Conservation (phyloP, 2,888 invertebrate species). For the Mamestra brassicae region DNA sequence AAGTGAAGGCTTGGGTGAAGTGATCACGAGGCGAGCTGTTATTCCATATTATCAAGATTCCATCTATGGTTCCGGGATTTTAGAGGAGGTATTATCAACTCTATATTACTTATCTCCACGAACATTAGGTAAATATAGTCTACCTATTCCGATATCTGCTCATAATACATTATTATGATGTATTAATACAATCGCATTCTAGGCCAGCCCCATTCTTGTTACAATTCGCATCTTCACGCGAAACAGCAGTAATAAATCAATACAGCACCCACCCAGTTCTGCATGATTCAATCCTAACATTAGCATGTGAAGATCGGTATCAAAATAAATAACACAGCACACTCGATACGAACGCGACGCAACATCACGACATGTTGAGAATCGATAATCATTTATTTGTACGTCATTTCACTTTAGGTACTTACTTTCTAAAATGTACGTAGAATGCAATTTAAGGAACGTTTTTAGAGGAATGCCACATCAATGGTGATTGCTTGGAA, state of each 20-base stretch:
- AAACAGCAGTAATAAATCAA: slow-evolving; percentile 28
- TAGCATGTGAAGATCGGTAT: slow-evolving; percentile 51
- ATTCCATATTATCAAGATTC: too few species aligned
- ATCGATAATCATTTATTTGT: slow-evolving; percentile 60
- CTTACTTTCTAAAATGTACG: slow-evolving; percentile 63
- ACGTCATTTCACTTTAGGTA: slow-evolving; percentile 53
- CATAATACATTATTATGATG: background rate
- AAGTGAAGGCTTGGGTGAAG: too few species aligned
- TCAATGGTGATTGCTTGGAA: background rate
- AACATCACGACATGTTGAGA: slow-evolving; percentile 59
- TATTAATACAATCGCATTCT: background rate
- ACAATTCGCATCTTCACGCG: background rate
- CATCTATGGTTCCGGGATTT: too few species aligned
- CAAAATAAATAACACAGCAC: slow-evolving; percentile 44
- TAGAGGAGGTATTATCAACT: too few species aligned
- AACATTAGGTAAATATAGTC: too few species aligned
- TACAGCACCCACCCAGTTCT: slow-evolving; percentile 15
- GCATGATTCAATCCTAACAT: slow-evolving; percentile 44
- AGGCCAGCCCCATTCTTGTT: background rate
- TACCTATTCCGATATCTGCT: background rate
- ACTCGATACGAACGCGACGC: slow-evolving; percentile 43
- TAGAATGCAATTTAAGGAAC: slow-evolving; percentile 29
- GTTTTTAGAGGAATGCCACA: background rate
- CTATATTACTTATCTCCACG: too few species aligned
- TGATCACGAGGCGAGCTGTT: too few species aligned